Base-by-base conservation (phyloP, 2,888 invertebrate genomes). In the Noctuana brunneofusca region DNA sequence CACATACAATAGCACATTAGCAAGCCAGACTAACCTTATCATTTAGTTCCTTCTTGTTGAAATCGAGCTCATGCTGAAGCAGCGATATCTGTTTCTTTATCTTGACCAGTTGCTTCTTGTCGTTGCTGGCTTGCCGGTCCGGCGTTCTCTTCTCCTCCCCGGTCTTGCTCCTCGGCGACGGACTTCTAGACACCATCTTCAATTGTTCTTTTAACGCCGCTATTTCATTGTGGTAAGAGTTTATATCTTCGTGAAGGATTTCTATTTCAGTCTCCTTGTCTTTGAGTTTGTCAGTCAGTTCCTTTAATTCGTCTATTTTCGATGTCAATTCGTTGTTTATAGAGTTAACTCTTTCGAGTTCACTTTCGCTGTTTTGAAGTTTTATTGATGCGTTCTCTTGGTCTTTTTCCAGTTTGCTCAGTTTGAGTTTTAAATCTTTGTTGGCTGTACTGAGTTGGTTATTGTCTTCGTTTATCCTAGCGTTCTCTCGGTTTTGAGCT, bases 151-250 rank as follows among this genome's bases (percentile, higher is more conserved):
- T 92, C 3, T 89, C 87, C 24, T 94, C 94, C 12, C 92, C 81
- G 63, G 83, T 89, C 68, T 93, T 93, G 58, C 88, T 92, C 60
- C 93, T 92, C 12, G 92, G 93, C 73, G 95, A 94, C 14, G 94
- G 93, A 60, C 92, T 92, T 0, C 90, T 71, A 0, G 91, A 89
- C 1, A 80, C 89, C 84, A 92, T 85, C 72, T 92, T 83, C 8
- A 92, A 58, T 64, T 92, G 88, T 24, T 88, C 85, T 64, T 92
- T 92, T 8, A 93, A 69, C 0, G 81, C 76, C 6, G 85, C 84
- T 60, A 93, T 86, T 68, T 93, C 92, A 56, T 87, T 90, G 64
- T 93, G 92, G 71, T 92, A 93, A 1, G 84, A 75, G 55, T 87
- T 86, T 0, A 90, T 85, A 48, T 92, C 92, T 68, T 93, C 93